phyloP scores from a whole-genome alignment of 1,140 invertebrate genomes.

The Zelostemma sp. region DNA sequence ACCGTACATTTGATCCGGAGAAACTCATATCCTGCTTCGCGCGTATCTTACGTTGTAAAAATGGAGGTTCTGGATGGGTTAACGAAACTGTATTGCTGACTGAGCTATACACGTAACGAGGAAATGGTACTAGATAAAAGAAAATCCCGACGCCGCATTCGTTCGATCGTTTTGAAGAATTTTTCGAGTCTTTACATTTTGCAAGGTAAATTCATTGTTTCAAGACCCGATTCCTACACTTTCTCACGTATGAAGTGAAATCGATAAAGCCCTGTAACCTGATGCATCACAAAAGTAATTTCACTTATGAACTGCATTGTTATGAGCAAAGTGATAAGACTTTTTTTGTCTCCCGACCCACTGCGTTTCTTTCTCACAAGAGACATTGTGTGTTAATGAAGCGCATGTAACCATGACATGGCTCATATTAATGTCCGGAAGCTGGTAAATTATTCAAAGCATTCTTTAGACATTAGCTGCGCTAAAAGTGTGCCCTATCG shows the following conservation, averaged over 20 bases:
- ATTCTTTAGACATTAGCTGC: background rate
- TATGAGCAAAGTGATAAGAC: background rate
- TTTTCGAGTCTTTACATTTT: background rate
- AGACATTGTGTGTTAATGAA: background rate
- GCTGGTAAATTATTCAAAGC: background rate
- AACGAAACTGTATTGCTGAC: constrained; percentile 37
- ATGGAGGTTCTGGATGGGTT: constrained; percentile 33
- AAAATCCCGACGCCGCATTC: constrained; percentile 21
- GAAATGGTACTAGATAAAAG: constrained; percentile 34
- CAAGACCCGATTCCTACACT: no score
- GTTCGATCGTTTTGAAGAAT: constrained; percentile 15
- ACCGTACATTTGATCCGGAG: constrained; percentile 26
- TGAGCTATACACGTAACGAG: constrained; percentile 9
- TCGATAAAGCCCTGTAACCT: no score
- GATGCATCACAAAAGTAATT: no score
- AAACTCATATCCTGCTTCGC: constrained; percentile 32
- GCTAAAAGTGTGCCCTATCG: background rate
- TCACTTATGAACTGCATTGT: no score
- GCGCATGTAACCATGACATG: background rate
- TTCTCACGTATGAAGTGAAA: no score
- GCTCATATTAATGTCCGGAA: background rate
- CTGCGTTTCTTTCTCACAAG: background rate
- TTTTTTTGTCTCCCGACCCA: background rate
- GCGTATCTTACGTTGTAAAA: constrained; percentile 24
- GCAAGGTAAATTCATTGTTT: background rate